Conservation (phyloP, 2,888 invertebrate genomes). For the Philopedon plagiatum region DNA sequence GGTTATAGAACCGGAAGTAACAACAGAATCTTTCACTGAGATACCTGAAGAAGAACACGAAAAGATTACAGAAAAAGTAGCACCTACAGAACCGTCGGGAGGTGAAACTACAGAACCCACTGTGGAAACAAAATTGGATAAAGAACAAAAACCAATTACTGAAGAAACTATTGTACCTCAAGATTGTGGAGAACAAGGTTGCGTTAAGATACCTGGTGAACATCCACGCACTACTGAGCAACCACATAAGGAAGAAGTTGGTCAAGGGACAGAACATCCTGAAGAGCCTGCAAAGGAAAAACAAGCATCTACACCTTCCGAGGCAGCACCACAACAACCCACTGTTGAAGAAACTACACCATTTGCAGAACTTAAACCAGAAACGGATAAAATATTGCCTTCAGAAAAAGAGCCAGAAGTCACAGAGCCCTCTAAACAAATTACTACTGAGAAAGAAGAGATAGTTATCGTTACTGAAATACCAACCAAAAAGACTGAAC, state of each 20-base stretch:
- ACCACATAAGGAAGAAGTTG: conserved; percentile 12
- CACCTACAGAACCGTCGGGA: not conserved
- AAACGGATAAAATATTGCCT: conserved; percentile 5
- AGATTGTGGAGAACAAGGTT: conserved; percentile 49
- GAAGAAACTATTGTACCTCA: conserved; percentile 44
- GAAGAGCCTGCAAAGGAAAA: conserved; percentile 43
- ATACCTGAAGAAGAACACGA: no score
- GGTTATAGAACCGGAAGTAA: not conserved
- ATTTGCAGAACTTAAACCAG: not conserved
- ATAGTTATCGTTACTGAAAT: conserved; percentile 56
- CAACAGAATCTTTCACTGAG: no score
- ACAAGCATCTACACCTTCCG: conserved; percentile 39
- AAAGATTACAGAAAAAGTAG: not conserved
- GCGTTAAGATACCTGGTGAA: conserved; percentile 34
- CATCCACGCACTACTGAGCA: conserved; percentile 21
- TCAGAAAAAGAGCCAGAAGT: conserved; percentile 7
- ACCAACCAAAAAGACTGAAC: conserved; percentile 55
- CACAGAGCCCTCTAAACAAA: not conserved
- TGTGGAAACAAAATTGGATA: conserved; percentile 9
- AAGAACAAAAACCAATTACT: conserved; percentile 23
- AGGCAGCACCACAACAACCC: conserved; percentile 26
- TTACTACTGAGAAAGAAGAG: conserved; percentile 48
- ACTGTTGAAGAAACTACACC: conserved; percentile 4
- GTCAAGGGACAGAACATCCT: conserved; percentile 37
- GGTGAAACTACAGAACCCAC: conserved; percentile 1